Evolutionary conservation across 2,797 vertebrate species (phyloP).

Genomic region (Spondyliosoma cantharus): DNA sequence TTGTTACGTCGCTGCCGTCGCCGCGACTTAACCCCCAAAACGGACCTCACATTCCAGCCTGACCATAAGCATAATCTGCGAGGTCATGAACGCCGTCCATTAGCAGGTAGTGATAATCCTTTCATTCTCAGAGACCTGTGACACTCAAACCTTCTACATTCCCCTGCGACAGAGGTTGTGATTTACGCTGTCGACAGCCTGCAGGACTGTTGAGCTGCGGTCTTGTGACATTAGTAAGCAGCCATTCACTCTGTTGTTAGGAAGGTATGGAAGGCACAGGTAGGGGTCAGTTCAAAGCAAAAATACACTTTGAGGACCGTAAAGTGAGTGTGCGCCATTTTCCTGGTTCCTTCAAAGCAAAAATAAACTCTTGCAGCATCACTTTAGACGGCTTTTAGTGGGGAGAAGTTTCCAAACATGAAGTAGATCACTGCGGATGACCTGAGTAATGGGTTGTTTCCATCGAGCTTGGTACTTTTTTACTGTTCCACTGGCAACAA

Average conservation of each 20-base stretch:
- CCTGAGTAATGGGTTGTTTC: neutral
- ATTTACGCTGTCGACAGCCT: neutral
- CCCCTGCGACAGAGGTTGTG: neutral
- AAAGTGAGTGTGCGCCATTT: neutral
- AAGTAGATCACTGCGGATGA: neutral
- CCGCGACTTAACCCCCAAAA: constrained; percentile 10
- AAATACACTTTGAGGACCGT: neutral
- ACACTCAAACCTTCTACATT: neutral
- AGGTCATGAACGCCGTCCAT: constrained; percentile 18
- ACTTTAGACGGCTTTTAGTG: neutral
- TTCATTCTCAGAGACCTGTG: neutral
- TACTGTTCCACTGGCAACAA: too few species aligned
- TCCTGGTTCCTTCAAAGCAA: neutral
- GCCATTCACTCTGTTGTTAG: neutral
- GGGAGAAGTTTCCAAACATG: neutral
- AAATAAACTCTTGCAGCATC: neutral
- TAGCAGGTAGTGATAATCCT: constrained; percentile 28
- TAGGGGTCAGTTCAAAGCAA: neutral
- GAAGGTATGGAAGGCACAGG: neutral
- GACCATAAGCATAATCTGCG: constrained; percentile 21
- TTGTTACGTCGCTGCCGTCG: too few species aligned
- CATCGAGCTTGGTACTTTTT: too few species aligned
- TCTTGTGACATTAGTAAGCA: constrained; percentile 4
- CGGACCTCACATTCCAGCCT: constrained; percentile 25
- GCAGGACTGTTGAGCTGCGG: neutral